Percentiles rank a stretch among this genome's conserved stretches.
These are phyloP conservation scores for Cavia aperea DNA, from an alignment of 2,113 vertebrate species.

Conservation along the genomic window DNA sequence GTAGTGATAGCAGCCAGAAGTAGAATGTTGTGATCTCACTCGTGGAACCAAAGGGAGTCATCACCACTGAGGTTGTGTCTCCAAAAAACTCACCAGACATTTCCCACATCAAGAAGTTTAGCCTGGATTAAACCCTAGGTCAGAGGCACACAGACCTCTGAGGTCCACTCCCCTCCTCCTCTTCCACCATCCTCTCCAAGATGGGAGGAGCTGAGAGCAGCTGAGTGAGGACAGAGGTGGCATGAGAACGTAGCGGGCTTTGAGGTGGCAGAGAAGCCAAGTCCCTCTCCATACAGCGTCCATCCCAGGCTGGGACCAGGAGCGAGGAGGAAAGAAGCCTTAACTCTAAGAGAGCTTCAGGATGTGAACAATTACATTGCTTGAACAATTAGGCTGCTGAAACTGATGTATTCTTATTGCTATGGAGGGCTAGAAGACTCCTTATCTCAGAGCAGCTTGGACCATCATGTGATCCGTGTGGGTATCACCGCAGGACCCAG, in stretches of 20 bases:
- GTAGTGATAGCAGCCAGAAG: not conserved
- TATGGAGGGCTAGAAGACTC: not conserved
- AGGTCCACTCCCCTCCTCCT: not conserved
- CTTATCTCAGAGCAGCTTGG: not conserved
- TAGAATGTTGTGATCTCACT: not conserved
- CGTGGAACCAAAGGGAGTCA: not conserved
- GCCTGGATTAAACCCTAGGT: not conserved
- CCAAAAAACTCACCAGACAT: not conserved
- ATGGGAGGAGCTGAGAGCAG: not conserved
- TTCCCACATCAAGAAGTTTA: not conserved
- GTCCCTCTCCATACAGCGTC: rapidly evolving
- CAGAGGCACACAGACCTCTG: too few relatives aligned
- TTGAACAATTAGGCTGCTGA: not conserved
- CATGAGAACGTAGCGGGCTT: not conserved
- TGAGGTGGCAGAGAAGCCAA: not conserved
- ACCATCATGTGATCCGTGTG: not conserved
- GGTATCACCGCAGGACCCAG: not conserved
- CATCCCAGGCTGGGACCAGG: not conserved
- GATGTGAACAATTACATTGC: too few relatives aligned
- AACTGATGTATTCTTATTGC: not conserved
- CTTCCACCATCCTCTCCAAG: not conserved
- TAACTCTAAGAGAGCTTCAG: not conserved
- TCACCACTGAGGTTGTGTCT: not conserved
- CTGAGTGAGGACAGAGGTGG: too few relatives aligned
- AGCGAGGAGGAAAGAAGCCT: not conserved